Evolutionary conservation across 2,797 vertebrate species (phyloP).

Genomic region (Alosa sapidissima): DNA sequence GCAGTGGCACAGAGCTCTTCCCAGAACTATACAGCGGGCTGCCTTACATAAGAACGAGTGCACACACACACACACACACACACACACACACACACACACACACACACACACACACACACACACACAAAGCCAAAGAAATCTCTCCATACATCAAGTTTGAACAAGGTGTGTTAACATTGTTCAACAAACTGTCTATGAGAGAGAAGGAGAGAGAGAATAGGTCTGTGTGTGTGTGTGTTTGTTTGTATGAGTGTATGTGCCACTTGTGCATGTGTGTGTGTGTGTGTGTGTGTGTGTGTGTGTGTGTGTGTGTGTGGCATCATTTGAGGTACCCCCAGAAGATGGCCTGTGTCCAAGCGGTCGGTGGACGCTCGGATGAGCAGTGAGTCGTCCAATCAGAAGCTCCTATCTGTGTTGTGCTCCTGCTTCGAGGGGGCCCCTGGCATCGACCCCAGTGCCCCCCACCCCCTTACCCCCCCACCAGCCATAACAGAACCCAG

Average conservation of each 20-base stretch:
- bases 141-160: neutral
- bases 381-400: slow-evolving; percentile 50
- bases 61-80: slow-evolving; percentile 24
- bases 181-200: neutral
- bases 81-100: neutral
- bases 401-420: slow-evolving; percentile 36
- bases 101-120: neutral
- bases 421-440: slow-evolving; percentile 49
- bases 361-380: slow-evolving; percentile 42
- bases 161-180: neutral
- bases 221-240: slow-evolving; percentile 23
- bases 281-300: neutral
- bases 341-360: slow-evolving; percentile 29
- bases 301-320: neutral
- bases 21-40: slow-evolving; percentile 26
- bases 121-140: neutral
- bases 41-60: neutral
- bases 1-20: slow-evolving; percentile 23
- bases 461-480: slow-evolving; percentile 1
- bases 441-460: slow-evolving; percentile 46
- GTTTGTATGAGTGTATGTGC: slow-evolving; percentile 16
- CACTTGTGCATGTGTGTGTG: neutral
- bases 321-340: neutral
- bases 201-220: neutral
- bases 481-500: neutral